phyloP scores from a whole-genome alignment of 2,888 invertebrate genomes.

The Melanostoma mellinum region DNA sequence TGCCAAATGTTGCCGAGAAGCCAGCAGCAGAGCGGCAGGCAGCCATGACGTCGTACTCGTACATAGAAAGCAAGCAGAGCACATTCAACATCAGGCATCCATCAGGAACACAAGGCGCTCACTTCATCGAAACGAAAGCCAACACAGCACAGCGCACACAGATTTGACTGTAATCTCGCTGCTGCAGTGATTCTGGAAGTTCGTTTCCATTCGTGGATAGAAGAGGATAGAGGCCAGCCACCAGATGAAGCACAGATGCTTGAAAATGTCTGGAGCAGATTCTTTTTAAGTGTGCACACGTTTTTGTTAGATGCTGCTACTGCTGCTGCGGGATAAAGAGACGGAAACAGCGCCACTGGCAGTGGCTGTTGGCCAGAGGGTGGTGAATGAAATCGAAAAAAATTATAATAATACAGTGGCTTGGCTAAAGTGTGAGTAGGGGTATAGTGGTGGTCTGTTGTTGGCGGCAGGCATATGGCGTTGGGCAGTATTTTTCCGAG shows the following conservation, averaged over 20 bases:
- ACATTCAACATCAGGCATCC: constrained; percentile 70
- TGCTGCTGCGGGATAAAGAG: constrained; percentile 25
- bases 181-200: constrained; percentile 70
- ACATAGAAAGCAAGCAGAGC: constrained; percentile 34
- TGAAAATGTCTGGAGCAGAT: constrained; percentile 73
- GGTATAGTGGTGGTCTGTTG: constrained; percentile 13
- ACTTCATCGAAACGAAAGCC: constrained; percentile 28
- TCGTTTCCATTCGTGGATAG: constrained; percentile 30
- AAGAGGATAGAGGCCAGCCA: constrained; percentile 62
- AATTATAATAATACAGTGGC: constrained; percentile 71
- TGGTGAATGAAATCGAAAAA: constrained; percentile 44
- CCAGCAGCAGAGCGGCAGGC: constrained; percentile 9
- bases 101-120: constrained; percentile 69
- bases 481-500: constrained; percentile 50
- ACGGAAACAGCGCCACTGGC: not conserved
- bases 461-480: constrained; percentile 66
- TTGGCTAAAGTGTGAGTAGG: constrained; percentile 50
- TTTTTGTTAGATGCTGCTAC: constrained; percentile 59
- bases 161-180: constrained; percentile 69
- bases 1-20: constrained; percentile 64
- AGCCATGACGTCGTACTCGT: constrained; percentile 29
- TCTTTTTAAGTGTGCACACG: constrained; percentile 73
- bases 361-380: constrained; percentile 7
- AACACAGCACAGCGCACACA: constrained; percentile 44
- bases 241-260: constrained; percentile 81